These are phyloP conservation scores for Parus major DNA, from an alignment of 2,113 vertebrate species.

Conservation along the genomic window DNA sequence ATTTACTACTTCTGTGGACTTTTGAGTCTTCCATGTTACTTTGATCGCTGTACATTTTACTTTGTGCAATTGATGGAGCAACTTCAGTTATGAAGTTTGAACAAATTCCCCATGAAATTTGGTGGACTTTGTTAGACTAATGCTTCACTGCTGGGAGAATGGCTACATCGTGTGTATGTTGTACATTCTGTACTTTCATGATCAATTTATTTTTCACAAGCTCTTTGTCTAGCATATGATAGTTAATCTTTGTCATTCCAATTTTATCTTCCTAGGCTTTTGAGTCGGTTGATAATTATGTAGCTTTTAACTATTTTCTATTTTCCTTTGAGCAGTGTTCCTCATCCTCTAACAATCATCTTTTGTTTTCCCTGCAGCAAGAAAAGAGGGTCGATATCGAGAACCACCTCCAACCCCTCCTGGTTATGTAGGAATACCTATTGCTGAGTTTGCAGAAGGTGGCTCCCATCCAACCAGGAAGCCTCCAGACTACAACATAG, in stretches of 20 bases:
- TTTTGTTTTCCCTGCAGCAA: constrained; percentile 75
- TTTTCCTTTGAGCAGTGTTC: neutral
- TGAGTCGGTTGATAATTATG: neutral
- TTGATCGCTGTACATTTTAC: neutral
- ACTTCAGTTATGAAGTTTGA: neutral
- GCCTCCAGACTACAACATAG: constrained; percentile 95
- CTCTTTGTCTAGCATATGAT: neutral
- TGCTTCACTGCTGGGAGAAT: neutral
- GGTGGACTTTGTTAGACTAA: neutral
- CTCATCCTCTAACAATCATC: neutral
- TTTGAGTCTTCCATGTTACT: neutral
- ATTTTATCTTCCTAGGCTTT: neutral
- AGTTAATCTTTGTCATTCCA: neutral
- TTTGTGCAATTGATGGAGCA: neutral
- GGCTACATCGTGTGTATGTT: neutral
- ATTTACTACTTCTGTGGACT: neutral
- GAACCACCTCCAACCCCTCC: constrained; percentile 96
- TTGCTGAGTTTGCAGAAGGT: constrained; percentile 88
- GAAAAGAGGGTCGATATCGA: constrained; percentile 93
- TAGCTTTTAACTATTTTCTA: neutral
- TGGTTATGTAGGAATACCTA: constrained; percentile 92
- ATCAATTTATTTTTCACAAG: neutral
- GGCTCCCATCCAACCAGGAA: constrained; percentile 84
- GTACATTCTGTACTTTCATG: neutral
- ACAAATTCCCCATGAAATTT: neutral